These are phyloP conservation scores for Calyptomena viridis DNA, from an alignment of 2,113 vertebrate species.

Conservation along the genomic window DNA sequence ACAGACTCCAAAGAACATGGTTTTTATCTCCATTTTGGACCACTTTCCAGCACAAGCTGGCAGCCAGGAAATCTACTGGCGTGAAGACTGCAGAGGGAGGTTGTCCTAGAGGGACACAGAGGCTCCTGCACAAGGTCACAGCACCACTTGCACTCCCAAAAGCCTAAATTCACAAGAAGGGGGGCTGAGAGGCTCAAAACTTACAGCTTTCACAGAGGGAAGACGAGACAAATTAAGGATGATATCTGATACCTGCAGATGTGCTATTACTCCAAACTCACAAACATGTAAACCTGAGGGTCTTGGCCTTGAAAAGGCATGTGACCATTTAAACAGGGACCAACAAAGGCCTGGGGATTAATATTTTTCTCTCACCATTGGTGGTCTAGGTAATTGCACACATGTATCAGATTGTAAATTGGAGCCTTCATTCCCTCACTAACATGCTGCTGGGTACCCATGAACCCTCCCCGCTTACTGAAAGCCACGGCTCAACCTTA, in stretches of 20 bases:
- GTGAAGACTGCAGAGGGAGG: neutral
- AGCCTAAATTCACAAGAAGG: neutral
- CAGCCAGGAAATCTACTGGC: neutral
- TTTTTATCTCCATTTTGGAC: neutral
- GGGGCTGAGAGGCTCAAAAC: neutral
- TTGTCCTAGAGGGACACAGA: neutral
- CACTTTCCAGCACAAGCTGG: neutral
- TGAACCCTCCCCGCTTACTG: conserved; percentile 26
- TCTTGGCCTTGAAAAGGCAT: conserved; percentile 23
- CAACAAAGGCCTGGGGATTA: conserved; percentile 65
- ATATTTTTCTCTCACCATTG: conserved; percentile 68
- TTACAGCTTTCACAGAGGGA: neutral
- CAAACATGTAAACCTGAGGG: neutral
- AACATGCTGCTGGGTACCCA: conserved; percentile 53
- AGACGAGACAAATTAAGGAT: neutral
- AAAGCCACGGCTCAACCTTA: conserved; percentile 66
- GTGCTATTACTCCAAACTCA: neutral
- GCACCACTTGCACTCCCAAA: neutral
- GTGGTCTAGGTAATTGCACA: conserved; percentile 79
- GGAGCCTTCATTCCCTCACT: conserved; percentile 58
- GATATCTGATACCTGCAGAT: neutral
- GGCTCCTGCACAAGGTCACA: neutral
- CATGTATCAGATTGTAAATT: conserved; percentile 74
- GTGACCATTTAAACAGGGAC: conserved; percentile 58
- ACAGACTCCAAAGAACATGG: neutral